phyloP scores from a whole-genome alignment of 2,888 invertebrate species.

The Drosophila tripunctata region DNA sequence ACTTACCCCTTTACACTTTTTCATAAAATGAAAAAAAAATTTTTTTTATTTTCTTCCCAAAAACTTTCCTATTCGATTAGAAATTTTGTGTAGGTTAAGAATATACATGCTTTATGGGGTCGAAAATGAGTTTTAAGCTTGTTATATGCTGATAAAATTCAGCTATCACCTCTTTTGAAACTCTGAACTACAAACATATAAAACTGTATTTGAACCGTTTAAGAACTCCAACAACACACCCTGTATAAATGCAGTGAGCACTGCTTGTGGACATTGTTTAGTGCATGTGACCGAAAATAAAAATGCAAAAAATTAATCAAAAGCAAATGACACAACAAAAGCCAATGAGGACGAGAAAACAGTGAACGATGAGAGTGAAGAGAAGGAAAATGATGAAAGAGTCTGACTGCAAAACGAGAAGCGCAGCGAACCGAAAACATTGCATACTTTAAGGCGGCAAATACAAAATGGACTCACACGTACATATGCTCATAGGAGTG shows the following conservation, averaged over 20 bases:
- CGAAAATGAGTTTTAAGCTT: no score
- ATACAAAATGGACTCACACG: conserved; percentile 36
- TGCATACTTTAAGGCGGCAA: conserved; percentile 45
- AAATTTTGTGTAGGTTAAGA: no score
- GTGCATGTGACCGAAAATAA: conserved; percentile 53
- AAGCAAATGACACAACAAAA: conserved; percentile 67
- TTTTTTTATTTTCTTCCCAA: no score
- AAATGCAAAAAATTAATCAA: conserved; percentile 63
- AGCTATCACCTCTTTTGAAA: no score
- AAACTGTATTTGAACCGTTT: no score
- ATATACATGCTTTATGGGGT: no score
- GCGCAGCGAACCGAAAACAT: conserved; percentile 22
- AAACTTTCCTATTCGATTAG: no score
- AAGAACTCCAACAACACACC: conserved; percentile 14
- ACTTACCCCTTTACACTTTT: no score
- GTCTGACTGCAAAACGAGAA: conserved; percentile 15
- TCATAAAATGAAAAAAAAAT: no score
- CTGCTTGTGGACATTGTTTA: conserved; percentile 26
- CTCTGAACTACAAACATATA: no score
- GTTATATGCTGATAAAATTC: no score
- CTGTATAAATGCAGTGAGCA: conserved; percentile 28
- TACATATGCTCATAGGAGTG: conserved; percentile 2
- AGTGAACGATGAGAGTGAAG: background rate
- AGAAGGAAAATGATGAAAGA: background rate
- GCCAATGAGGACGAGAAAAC: conserved; percentile 24